A percentile compares a stretch with the other conserved stretches of the same genome.
These are phyloP conservation scores for Bemisia tabaci DNA, from an alignment of 1,140 invertebrate genomes.

Conservation along the genomic window DNA sequence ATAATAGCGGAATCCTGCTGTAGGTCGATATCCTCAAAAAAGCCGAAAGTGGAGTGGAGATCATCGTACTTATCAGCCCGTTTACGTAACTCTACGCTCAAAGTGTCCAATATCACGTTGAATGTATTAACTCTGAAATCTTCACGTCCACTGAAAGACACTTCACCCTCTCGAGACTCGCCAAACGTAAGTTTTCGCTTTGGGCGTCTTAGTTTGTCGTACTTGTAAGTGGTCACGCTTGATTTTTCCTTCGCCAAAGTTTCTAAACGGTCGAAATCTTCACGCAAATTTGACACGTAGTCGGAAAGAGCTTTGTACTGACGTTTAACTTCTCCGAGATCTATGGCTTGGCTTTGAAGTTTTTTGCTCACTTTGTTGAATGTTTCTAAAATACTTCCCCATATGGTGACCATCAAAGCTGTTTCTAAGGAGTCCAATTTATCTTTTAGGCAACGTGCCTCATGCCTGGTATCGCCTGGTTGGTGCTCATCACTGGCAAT, in stretches of 20 bases:
- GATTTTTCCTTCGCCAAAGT: constrained; percentile 2
- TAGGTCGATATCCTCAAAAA: constrained; percentile 2
- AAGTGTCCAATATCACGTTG: constrained; percentile 7
- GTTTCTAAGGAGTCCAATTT: constrained; percentile 11
- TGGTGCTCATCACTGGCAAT: constrained; percentile 8
- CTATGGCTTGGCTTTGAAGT: constrained; percentile 2
- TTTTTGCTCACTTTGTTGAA: constrained; percentile 13
- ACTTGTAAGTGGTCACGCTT: constrained; percentile 1
- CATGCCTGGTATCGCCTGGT: constrained; percentile 5
- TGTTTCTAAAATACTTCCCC: constrained; percentile 13
- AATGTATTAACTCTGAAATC: constrained; percentile 6
- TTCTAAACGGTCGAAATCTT: constrained; percentile 5
- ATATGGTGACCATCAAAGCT: constrained; percentile 10
- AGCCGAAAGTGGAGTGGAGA: neutral
- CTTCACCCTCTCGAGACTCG: neutral
- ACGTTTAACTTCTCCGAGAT: neutral
- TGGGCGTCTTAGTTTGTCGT: neutral
- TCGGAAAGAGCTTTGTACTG: constrained; percentile 4
- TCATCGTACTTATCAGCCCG: neutral
- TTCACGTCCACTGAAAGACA: constrained; percentile 1
- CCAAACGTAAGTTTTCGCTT: constrained; percentile 2
- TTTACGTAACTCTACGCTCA: neutral
- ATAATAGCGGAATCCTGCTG: too few relatives aligned
- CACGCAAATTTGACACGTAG: constrained; percentile 3
- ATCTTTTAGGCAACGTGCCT: constrained; percentile 6